A percentile compares a stretch with the other conserved stretches of the same genome.
Evolutionary conservation across 2,888 invertebrate species (phyloP).

Genomic region (Girardia tigrina): DNA sequence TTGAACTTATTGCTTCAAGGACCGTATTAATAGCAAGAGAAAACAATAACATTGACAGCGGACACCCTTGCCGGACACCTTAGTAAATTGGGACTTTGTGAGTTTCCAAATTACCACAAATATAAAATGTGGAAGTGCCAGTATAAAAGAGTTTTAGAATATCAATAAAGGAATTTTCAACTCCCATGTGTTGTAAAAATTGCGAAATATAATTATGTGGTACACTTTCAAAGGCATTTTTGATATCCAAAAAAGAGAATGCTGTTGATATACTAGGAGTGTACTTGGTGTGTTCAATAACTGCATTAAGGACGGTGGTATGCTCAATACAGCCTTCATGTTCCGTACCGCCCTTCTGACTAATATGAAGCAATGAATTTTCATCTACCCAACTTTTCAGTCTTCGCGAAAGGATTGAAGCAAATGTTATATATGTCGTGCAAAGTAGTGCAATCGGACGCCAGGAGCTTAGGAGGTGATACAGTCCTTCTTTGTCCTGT

Average conservation of each 20-base stretch:
- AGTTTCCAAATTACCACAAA: not conserved
- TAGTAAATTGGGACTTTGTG: not conserved
- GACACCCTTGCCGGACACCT: not conserved
- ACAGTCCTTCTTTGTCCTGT: not conserved
- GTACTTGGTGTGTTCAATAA: not conserved
- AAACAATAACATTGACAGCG: not conserved
- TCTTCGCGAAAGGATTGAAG: not conserved
- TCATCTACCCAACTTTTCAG: not conserved
- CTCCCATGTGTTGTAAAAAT: not conserved
- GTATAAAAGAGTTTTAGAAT: not conserved
- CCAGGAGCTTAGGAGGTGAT: not conserved
- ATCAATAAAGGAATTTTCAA: not conserved
- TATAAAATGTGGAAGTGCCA: not conserved
- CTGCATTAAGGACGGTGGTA: not conserved
- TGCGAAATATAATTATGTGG: not conserved
- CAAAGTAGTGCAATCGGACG: not conserved
- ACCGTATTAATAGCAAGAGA: not conserved
- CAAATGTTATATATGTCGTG: not conserved
- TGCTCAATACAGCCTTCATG: constrained; percentile 8
- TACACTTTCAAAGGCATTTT: not conserved
- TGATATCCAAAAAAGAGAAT: not conserved
- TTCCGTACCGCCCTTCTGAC: not conserved
- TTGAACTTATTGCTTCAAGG: not conserved
- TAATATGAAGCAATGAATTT: not conserved
- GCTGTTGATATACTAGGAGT: not conserved